phyloP scores from a whole-genome alignment of 2,888 invertebrate species.

The Sarcophaga subvicina region DNA sequence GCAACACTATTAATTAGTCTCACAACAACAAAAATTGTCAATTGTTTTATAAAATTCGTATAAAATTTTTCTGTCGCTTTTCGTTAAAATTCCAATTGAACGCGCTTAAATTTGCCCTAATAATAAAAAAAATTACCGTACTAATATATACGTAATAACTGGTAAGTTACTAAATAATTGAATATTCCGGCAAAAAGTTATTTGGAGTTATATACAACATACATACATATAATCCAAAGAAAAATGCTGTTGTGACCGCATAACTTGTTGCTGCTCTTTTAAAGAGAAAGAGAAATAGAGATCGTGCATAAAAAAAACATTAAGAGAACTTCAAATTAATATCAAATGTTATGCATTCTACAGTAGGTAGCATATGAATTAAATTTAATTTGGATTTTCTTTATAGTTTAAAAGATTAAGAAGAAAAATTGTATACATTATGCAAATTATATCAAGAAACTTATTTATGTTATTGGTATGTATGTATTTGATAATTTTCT shows the following conservation, averaged over 20 bases:
- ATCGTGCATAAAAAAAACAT: not conserved
- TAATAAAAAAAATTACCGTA: not conserved
- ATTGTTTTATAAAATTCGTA: not conserved
- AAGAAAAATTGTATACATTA: not conserved
- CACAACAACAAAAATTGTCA: not conserved
- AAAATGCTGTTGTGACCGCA: not conserved
- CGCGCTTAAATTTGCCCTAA: no score
- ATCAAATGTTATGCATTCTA: no score
- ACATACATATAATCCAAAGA: not conserved
- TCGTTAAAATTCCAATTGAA: no score
- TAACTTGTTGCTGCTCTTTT: conserved; percentile 26
- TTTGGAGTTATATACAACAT: not conserved
- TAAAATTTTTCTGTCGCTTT: no score
- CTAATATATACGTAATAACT: not conserved
- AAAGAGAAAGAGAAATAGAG: not conserved
- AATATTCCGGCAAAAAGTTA: not conserved
- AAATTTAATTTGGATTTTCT: no score
- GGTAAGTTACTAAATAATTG: not conserved
- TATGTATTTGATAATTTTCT: not conserved
- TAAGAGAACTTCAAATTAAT: not conserved
- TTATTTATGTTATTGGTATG: not conserved
- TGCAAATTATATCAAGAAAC: conserved; percentile 15
- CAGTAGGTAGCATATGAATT: no score
- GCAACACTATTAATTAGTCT: no score
- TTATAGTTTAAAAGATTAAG: not conserved